Percentiles rank a stretch among this genome's conserved stretches.
phyloP scores from a whole-genome alignment of 2,888 invertebrate species.

The Trichopria drosophilae region DNA sequence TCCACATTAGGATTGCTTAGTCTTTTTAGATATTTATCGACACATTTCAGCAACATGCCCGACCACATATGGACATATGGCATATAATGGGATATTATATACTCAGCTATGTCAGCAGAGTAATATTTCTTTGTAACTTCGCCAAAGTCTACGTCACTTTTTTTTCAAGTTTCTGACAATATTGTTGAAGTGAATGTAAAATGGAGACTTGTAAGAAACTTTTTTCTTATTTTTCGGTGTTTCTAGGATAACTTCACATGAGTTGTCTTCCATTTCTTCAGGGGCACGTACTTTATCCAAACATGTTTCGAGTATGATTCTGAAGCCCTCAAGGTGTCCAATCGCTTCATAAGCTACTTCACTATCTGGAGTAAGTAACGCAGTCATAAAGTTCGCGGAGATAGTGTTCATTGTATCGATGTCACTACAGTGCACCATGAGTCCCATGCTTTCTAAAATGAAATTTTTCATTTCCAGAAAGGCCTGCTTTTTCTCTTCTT shows the following conservation, averaged over 20 bases:
- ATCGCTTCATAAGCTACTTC: too few relatives aligned
- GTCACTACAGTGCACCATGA: conserved; percentile 22
- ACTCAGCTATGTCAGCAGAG: conserved; percentile 24
- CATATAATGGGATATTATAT: conserved; percentile 26
- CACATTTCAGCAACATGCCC: conserved; percentile 19
- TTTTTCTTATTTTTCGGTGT: too few relatives aligned
- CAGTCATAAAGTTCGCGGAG: too few relatives aligned
- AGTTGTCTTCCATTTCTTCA: too few relatives aligned
- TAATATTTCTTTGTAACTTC: conserved; percentile 20
- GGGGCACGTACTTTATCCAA: too few relatives aligned
- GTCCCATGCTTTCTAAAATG: conserved; percentile 26
- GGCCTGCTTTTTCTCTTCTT: too few relatives aligned
- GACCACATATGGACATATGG: conserved; percentile 26
- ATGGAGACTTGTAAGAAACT: too few relatives aligned
- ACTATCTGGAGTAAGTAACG: too few relatives aligned
- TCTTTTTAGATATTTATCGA: conserved; percentile 19
- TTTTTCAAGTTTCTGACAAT: background rate
- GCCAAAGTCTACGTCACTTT: background rate
- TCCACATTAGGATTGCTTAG: conserved; percentile 30
- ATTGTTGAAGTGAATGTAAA: background rate
- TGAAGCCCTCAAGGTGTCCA: too few relatives aligned
- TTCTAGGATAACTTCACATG: too few relatives aligned
- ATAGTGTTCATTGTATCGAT: too few relatives aligned
- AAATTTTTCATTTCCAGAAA: conserved; percentile 14
- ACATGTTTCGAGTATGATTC: too few relatives aligned